Percentiles rank a stretch among this genome's conserved stretches.
phyloP scores from a whole-genome alignment of 2,888 invertebrate genomes.

The Galerucella pusilla region DNA sequence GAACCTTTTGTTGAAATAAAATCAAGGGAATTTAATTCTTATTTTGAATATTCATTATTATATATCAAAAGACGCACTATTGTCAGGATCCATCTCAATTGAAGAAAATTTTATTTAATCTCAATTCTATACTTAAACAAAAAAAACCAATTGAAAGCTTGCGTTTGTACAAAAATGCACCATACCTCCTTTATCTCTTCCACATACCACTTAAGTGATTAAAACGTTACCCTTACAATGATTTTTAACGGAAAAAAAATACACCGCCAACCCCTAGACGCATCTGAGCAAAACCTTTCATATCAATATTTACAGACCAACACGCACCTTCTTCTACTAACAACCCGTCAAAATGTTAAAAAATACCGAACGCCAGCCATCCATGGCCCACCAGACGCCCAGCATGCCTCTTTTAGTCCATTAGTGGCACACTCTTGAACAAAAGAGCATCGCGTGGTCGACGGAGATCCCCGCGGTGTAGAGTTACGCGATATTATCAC shows the following conservation, averaged over 20 bases:
- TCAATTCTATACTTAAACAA: no score
- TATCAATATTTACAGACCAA: slow-evolving; percentile 28
- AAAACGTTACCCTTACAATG: slow-evolving; percentile 5
- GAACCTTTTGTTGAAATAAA: no score
- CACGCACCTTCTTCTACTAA: slow-evolving; percentile 27
- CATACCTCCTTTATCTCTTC: not conserved
- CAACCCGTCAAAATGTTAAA: slow-evolving; percentile 29
- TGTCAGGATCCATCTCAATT: no score
- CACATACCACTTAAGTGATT: not conserved
- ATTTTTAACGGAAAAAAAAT: not conserved
- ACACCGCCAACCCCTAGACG: slow-evolving; percentile 2
- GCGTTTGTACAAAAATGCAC: no score
- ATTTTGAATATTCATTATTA: no score
- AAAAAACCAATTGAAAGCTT: no score
- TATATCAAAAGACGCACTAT: no score
- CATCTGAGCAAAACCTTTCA: slow-evolving; percentile 7
- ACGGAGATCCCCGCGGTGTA: slow-evolving; percentile 56
- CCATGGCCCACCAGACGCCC: slow-evolving; percentile 38
- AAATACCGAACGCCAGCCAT: slow-evolving; percentile 17
- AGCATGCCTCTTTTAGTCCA: slow-evolving; percentile 54
- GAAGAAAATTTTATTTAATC: no score
- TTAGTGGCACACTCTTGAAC: slow-evolving; percentile 59
- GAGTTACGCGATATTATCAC: slow-evolving; percentile 60
- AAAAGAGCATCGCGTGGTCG: slow-evolving; percentile 57
- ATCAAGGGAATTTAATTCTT: no score